phyloP scores from a whole-genome alignment of 2,888 invertebrate genomes.

The Hoplodrina blanda region DNA sequence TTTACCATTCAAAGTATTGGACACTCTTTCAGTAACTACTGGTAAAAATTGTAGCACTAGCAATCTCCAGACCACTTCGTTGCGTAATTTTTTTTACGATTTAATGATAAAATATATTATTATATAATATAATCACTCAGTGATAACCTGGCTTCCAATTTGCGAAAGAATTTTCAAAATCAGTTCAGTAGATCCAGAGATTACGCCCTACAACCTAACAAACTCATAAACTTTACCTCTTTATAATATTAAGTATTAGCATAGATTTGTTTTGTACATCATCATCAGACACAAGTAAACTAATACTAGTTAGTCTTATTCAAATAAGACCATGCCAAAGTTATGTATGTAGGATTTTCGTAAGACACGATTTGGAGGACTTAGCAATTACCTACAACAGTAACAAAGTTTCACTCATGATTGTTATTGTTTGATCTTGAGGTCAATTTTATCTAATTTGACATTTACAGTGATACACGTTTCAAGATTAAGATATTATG shows the following conservation, averaged over 20 bases:
- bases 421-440: slow-evolving; percentile 19
- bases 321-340: background rate
- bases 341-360: slow-evolving; percentile 27
- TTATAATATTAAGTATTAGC: too few species aligned
- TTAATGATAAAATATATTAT: too few species aligned
- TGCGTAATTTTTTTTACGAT: too few species aligned
- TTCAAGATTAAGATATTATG: slow-evolving; percentile 9
- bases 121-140: too few species aligned
- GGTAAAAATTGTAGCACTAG: too few species aligned
- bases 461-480: slow-evolving; percentile 3
- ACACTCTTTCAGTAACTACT: slow-evolving; percentile 4
- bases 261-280: slow-evolving; percentile 1
- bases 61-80: too few species aligned
- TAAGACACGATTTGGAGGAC: slow-evolving; percentile 32
- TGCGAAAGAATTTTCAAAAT: too few species aligned
- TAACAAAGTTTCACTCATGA: slow-evolving; percentile 29
- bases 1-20: slow-evolving; percentile 26
- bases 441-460: slow-evolving; percentile 24
- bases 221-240: too few species aligned
- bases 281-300: background rate
- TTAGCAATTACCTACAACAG: slow-evolving; percentile 36
- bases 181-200: too few species aligned
- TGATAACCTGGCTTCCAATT: too few species aligned
- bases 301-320: background rate
- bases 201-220: too few species aligned